Base-by-base conservation (phyloP, 2,113 vertebrate genomes). In the Heterotis niloticus region DNA sequence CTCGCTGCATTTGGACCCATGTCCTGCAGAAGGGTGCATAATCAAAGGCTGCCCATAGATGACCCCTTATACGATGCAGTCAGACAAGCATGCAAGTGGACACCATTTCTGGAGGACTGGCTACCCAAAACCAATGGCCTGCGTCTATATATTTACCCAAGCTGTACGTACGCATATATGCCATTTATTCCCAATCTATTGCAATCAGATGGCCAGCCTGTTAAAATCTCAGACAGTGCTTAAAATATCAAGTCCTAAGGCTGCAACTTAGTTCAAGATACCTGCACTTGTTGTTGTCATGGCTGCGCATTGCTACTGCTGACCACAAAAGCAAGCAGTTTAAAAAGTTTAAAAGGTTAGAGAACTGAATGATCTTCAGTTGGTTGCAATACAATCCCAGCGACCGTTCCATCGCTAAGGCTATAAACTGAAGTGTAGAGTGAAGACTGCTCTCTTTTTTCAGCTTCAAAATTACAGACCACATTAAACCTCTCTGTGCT, bases 401-500 rank as follows among this genome's bases (percentile, higher is more conserved):
- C 16, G 16, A 51, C 29, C 17, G 10, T 29, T 69, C 67, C 10
- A 71, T 24, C 44, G 20, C 17, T 10, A 20, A 13, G n/a, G 18
- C 69, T 56, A 72, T 72, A 56, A 72, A 73, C 64, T 20, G 66
- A 79, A 51, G 52, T 44, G n/a, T 11, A 65, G 11, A 66, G 9
- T 64, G 62, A 18, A 14, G 0, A 16, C 54, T 5, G 72, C 9
- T 23, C 56, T 26, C 16, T 62, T 34, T 75, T 75, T 52, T 57
- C 56, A 65, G 68, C 56, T 78, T 65, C 64, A 52, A 77, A 81
- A 77, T 78, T 23, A 81, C 51, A 12, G 34, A 70, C 80, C 75
- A 71, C 68, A 78, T 78, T 18, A 81, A 78, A 16, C 67, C 72
- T 18, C 68, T 68, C 13, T 17, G 23, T 54, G 69, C n/a, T 72